Evolutionary conservation across 2,888 invertebrate species (phyloP).

Genomic region (Lycophotia porphyrea): DNA sequence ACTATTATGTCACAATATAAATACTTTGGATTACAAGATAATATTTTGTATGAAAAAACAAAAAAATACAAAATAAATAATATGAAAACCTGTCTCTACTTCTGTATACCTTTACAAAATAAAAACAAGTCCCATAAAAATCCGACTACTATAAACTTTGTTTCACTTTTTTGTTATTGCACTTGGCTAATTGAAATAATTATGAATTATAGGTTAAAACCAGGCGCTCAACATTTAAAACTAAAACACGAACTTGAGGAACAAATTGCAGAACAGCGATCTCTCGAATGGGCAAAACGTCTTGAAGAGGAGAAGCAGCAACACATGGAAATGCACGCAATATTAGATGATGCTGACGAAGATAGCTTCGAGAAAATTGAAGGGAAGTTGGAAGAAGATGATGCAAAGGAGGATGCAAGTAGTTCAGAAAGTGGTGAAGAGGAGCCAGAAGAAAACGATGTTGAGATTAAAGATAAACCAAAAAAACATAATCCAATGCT

Average conservation of each 20-base stretch:
- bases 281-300: slow-evolving; percentile 92
- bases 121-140: neutral
- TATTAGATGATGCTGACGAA: slow-evolving; percentile 80
- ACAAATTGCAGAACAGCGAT: slow-evolving; percentile 93
- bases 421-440: slow-evolving; percentile 88
- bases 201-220: slow-evolving; percentile 85
- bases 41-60: no score
- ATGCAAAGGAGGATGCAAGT: slow-evolving; percentile 76
- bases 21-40: neutral
- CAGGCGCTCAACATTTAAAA: slow-evolving; percentile 93
- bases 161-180: neutral
- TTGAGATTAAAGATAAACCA: slow-evolving; percentile 81
- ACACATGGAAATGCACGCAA: slow-evolving; percentile 81
- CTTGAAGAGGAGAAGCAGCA: slow-evolving; percentile 87
- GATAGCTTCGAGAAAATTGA: slow-evolving; percentile 86
- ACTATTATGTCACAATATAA: neutral
- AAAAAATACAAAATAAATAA: no score
- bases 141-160: neutral
- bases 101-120: no score
- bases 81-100: no score
- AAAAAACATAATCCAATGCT: slow-evolving; percentile 83
- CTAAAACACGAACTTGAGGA: slow-evolving; percentile 93
- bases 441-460: slow-evolving; percentile 79
- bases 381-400: slow-evolving; percentile 78
- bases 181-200: neutral